Conservation (phyloP, 2,888 invertebrate genomes). For the Melolontha melolontha region DNA sequence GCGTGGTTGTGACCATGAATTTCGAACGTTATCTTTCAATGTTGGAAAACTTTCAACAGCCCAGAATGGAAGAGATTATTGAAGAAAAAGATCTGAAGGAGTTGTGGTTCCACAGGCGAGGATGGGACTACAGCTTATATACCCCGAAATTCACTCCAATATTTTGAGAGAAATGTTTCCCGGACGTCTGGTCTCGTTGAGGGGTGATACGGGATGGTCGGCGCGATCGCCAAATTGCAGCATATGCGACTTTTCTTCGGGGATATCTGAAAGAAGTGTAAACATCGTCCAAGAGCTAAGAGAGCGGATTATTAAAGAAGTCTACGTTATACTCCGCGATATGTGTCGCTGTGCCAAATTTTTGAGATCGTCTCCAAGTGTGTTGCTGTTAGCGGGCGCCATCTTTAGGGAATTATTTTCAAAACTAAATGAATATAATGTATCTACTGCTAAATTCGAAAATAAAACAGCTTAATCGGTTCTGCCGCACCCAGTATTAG, state of each 20-base stretch:
- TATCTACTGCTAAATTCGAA: conserved; percentile 1
- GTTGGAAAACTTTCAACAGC: conserved; percentile 10
- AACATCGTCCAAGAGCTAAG: conserved; percentile 1
- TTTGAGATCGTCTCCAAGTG: conserved; percentile 28
- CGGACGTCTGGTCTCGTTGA: conserved; percentile 1
- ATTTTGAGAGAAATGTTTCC: conserved; percentile 17
- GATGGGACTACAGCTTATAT: not conserved
- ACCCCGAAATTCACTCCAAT: conserved; percentile 11
- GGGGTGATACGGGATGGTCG: not conserved
- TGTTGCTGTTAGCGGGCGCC: conserved; percentile 27
- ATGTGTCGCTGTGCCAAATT: conserved; percentile 26
- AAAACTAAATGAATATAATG: conserved; percentile 22
- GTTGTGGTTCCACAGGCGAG: conserved; percentile 2
- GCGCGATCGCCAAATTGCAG: conserved; percentile 2
- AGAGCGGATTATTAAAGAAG: too few species aligned
- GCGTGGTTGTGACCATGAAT: conserved; percentile 19
- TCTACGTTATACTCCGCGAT: conserved; percentile 8
- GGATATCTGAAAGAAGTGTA: conserved; percentile 17
- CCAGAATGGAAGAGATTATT: conserved; percentile 13
- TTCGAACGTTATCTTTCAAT: conserved; percentile 10
- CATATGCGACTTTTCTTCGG: conserved; percentile 33
- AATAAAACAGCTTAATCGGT: too few species aligned
- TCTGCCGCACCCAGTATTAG: too few species aligned
- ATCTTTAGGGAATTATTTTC: conserved; percentile 33
- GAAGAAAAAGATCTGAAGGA: conserved; percentile 5